Percentiles rank a stretch among this genome's conserved stretches.
phyloP scores from a whole-genome alignment of 2,888 invertebrate genomes.

The Megamerina dolium region DNA sequence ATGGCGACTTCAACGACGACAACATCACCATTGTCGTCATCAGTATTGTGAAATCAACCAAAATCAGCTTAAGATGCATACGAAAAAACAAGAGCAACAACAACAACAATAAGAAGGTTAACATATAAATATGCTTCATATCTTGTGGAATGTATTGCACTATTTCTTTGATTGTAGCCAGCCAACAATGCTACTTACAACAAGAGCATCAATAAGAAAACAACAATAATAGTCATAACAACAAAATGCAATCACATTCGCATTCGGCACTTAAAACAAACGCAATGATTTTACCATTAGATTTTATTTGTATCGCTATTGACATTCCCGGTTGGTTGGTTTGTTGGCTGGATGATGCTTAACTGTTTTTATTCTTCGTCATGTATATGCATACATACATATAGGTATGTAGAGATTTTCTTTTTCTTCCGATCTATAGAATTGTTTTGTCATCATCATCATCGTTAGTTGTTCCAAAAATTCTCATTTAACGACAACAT shows the following conservation, averaged over 20 bases:
- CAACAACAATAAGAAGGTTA: background rate
- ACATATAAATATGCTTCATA: background rate
- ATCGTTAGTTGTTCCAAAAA: background rate
- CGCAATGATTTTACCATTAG: conserved; percentile 40
- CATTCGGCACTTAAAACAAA: too few species aligned
- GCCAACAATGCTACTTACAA: background rate
- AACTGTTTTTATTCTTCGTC: background rate
- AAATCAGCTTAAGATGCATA: too few species aligned
- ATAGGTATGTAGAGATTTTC: background rate
- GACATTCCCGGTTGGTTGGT: conserved; percentile 25
- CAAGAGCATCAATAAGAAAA: background rate
- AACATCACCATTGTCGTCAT: too few species aligned
- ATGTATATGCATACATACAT: too few species aligned
- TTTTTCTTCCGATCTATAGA: conserved; percentile 3
- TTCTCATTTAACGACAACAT: background rate
- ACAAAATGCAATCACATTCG: background rate
- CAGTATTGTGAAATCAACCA: too few species aligned
- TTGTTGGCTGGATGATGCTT: background rate
- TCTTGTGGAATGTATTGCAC: too few species aligned
- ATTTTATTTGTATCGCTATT: conserved; percentile 40
- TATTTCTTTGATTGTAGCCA: background rate
- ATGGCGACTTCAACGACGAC: too few species aligned
- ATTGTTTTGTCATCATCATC: background rate
- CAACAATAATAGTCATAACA: conserved; percentile 19
- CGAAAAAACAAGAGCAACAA: too few species aligned